Evolutionary conservation across 1,140 invertebrate genomes (phyloP).

Genomic region (Eciton burchellii): DNA sequence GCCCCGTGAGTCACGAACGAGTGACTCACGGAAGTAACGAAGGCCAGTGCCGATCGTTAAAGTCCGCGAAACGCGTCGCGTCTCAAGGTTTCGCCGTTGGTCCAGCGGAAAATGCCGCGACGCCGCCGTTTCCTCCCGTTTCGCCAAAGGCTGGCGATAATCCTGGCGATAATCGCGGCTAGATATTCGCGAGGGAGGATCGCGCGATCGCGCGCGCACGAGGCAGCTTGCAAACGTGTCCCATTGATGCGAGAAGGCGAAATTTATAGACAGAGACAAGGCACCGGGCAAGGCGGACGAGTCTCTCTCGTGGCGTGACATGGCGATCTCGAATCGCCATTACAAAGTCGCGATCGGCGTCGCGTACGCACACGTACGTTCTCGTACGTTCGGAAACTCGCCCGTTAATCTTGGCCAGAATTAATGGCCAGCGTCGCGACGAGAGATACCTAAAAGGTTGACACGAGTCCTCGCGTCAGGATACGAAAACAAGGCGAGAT

Average conservation of each 20-base stretch:
- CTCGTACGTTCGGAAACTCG: not conserved
- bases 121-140: not conserved
- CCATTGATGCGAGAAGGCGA: not conserved
- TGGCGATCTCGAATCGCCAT: slow-evolving; percentile 1
- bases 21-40: slow-evolving; percentile 55
- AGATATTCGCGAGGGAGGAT: too few relatives aligned
- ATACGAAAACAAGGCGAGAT: slow-evolving; percentile 16
- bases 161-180: too few relatives aligned
- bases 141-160: not conserved
- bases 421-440: not conserved
- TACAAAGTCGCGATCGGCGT: not conserved
- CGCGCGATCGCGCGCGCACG: not conserved
- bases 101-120: not conserved
- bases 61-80: slow-evolving; percentile 33
- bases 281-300: not conserved
- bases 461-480: slow-evolving; percentile 1
- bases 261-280: not conserved
- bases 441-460: not conserved
- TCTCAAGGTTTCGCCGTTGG: slow-evolving; percentile 21
- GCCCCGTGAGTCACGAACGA: slow-evolving; percentile 39
- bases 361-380: too few relatives aligned
- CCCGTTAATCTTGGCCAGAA: slow-evolving; percentile 4
- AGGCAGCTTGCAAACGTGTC: not conserved
- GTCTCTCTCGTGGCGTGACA: too few relatives aligned
- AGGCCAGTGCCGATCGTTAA: slow-evolving; percentile 49